These are phyloP conservation scores for Pluvianellus socialis DNA, from an alignment of 2,113 vertebrate genomes.

Conservation along the genomic window DNA sequence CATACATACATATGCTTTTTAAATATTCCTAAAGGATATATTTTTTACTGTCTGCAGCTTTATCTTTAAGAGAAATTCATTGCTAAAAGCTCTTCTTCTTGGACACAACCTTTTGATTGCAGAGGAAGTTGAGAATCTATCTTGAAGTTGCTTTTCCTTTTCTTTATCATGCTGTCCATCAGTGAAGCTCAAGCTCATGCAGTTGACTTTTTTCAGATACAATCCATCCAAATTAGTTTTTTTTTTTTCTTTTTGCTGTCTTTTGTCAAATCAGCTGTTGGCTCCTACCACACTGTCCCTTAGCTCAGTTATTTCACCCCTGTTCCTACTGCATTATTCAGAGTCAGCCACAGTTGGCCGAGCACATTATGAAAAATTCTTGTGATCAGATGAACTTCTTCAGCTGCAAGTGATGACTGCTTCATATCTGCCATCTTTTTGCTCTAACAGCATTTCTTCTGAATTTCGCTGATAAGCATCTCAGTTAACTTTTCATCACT, in stretches of 20 bases:
- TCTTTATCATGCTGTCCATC: background rate
- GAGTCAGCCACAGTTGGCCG: background rate
- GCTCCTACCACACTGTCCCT: background rate
- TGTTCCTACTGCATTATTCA: background rate
- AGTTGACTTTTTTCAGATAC: background rate
- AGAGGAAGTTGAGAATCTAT: background rate
- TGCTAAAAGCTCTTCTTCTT: background rate
- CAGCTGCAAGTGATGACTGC: background rate
- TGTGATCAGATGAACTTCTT: background rate
- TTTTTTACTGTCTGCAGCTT: constrained; percentile 3
- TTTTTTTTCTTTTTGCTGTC: background rate
- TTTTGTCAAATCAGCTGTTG: constrained; percentile 2
- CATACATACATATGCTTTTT: background rate
- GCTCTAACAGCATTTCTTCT: background rate
- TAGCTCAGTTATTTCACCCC: background rate
- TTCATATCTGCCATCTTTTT: background rate
- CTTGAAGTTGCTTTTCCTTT: background rate
- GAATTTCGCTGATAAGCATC: background rate
- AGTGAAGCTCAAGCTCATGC: background rate
- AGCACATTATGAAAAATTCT: background rate
- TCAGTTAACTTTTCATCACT: background rate
- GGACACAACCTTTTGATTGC: background rate
- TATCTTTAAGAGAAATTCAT: background rate
- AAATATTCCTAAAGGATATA: background rate
- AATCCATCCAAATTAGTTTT: background rate